Base-by-base conservation (phyloP, 2,888 invertebrate genomes). In the Himalopsyche japonica region DNA sequence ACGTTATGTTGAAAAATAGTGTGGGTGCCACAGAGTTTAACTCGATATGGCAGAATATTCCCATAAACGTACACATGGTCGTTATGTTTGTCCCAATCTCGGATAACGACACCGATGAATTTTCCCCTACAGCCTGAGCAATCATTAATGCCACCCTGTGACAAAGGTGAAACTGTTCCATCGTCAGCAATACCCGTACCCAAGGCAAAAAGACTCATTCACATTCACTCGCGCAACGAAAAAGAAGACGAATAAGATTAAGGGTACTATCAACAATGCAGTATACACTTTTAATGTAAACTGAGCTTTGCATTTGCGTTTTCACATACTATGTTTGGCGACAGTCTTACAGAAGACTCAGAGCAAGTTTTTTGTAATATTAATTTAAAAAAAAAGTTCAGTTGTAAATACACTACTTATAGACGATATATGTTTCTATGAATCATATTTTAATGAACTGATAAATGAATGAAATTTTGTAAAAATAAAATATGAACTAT, bases 41-140 rank as follows among this genome's bases (percentile, higher is more conserved):
- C 57, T 20, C 57, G 20, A 24, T 20, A 57, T 24, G 57, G 57
- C 24, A 20, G 57, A 57, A 57, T 57, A 57, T 57, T 20, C 24
- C 57, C 57, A 57, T 57, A 57, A 57, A 57, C 57, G 57, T 57
- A 57, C 20, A 20, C 5, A 57, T 20, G 57, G 57, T 57, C 57
- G 57, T 57, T 57, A 82, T 77, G 34, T 76, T 47, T 76, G 77
- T 76, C 18, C 32, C 43, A 77, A 82, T 82, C 82, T 76, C 47
- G 77, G 82, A 77, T 76, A 82, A 76, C 47, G 77, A 77, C 49
- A 48, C 82, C 82, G 48, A 82, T 82, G 82, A 82, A 82, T 82
- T 81, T 47, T 37, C 77, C 32, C 77, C 27, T 30, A 48, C 57
- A 20, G 57, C 57, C 57, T 57, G 57, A n/a, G 57, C n/a, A 57